Base-by-base conservation (phyloP, 2,113 vertebrate species). In the Scophthalmus maximus region DNA sequence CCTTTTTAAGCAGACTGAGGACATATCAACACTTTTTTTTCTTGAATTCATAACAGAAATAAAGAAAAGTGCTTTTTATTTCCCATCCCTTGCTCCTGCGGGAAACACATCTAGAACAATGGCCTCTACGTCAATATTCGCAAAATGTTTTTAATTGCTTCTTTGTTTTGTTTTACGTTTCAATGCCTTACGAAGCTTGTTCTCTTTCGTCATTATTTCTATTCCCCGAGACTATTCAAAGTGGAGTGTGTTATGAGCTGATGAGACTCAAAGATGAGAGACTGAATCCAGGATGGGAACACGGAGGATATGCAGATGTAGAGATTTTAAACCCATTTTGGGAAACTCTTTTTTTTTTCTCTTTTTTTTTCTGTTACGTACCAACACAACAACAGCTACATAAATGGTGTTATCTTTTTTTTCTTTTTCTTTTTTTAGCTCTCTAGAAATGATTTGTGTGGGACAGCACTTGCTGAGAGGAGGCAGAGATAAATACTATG, bases 31-130 rank as follows among this genome's bases (percentile, higher is more conserved):
- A 82, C 78, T 84, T 89, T 88, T 88, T 89, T 91, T 93, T 91
- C 89, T 93, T 86, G 82, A 90, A 90, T 92, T 93, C 91, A 92
- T 88, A 90, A 93, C 78, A 88, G 86, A 90, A 88, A 89, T 83
- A 90, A 86, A 90, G 88, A 90, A 82, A 94, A 94, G 93, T 95
- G 93, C 93, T 93, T 94, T 94, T 93, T 93, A 92, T 94, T 94
- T 93, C 90, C 87, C 89, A 87, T 91, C 81, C 79, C 78, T 78
- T 82, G 84, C 83, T 88, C 84, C 78, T 87, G 79, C 64, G 80
- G 92, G 91, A 93, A 81, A 89, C 65, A 49, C 84, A 79, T 90
- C 67, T 71, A 78, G 83, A 94, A 94, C 90, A 86, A 90, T 91
- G 90, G 91, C 91, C 90, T 92, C 88, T 69, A 79, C 73, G 73